Evolutionary conservation across 2,113 vertebrate species (phyloP).

Genomic region (Ameiurus melas): DNA sequence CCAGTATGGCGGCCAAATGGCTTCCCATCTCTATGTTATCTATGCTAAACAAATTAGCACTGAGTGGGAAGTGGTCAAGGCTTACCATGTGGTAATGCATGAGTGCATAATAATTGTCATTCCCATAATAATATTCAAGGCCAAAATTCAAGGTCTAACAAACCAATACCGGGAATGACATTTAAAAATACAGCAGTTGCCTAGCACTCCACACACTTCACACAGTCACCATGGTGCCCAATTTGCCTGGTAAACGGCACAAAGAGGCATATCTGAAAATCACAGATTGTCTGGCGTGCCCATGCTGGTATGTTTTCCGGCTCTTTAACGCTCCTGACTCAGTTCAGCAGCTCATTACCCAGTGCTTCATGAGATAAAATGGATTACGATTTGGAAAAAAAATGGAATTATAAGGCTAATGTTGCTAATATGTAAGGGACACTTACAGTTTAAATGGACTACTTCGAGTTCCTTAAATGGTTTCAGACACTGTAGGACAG

Average conservation of each 20-base stretch:
- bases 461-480: not conserved
- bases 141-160: not conserved
- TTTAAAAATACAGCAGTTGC: constrained; percentile 28
- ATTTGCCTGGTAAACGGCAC: constrained; percentile 27
- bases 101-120: not conserved
- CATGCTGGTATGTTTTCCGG: not conserved
- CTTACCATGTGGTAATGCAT: not conserved
- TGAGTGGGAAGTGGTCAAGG: not conserved
- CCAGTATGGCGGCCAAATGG: not conserved
- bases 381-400: not conserved
- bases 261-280: not conserved
- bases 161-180: not conserved
- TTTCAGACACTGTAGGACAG: not conserved
- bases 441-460: not conserved
- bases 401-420: not conserved
- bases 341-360: not conserved
- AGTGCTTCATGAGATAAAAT: not conserved
- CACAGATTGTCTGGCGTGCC: not conserved
- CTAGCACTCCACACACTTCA: constrained; percentile 6
- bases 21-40: constrained; percentile 2
- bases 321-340: not conserved
- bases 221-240: constrained; percentile 7
- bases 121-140: not conserved
- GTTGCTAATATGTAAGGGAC: not conserved
- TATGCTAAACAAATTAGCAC: not conserved